Conservation (phyloP, 2,888 invertebrate genomes). For the Camponotus fellah region DNA sequence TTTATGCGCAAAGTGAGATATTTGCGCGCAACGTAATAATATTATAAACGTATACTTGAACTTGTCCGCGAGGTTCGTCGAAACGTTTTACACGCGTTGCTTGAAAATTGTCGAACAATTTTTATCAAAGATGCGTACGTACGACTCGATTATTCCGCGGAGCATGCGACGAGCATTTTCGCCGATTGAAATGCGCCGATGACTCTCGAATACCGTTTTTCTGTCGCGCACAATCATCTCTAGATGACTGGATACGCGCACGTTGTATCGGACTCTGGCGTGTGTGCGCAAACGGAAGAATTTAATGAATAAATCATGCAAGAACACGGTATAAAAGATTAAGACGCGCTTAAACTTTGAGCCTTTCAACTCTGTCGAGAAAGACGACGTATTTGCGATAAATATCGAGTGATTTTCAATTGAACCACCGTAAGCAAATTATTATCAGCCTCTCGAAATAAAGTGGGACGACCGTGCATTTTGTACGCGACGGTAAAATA, state of each 20-base stretch:
- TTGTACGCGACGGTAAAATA: neutral
- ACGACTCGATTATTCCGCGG: slow-evolving; percentile 38
- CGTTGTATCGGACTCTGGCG: neutral
- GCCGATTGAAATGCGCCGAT: slow-evolving; percentile 42
- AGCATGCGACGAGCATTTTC: slow-evolving; percentile 41
- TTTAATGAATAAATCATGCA: slow-evolving; percentile 64
- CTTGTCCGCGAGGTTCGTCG: slow-evolving; percentile 9
- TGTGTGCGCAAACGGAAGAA: slow-evolving; percentile 36
- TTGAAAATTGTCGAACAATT: slow-evolving; percentile 29
- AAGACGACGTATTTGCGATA: too few relatives aligned
- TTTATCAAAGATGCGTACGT: slow-evolving; percentile 8
- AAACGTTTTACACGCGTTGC: neutral
- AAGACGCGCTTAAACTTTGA: slow-evolving; percentile 47
- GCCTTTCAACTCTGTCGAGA: slow-evolving; percentile 12
- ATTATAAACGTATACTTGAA: neutral
- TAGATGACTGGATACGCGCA: slow-evolving; percentile 15
- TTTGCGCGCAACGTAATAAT: neutral
- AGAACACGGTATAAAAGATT: slow-evolving; percentile 51
- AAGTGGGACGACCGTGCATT: neutral
- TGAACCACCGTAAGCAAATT: neutral
- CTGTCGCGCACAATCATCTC: slow-evolving; percentile 32
- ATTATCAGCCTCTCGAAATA: neutral
- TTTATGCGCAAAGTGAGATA: neutral
- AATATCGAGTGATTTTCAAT: neutral
- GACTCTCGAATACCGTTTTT: slow-evolving; percentile 57